A percentile compares a stretch with the other conserved stretches of the same genome.
Conservation (phyloP, 2,113 vertebrate genomes). For the Sitta europaea region DNA sequence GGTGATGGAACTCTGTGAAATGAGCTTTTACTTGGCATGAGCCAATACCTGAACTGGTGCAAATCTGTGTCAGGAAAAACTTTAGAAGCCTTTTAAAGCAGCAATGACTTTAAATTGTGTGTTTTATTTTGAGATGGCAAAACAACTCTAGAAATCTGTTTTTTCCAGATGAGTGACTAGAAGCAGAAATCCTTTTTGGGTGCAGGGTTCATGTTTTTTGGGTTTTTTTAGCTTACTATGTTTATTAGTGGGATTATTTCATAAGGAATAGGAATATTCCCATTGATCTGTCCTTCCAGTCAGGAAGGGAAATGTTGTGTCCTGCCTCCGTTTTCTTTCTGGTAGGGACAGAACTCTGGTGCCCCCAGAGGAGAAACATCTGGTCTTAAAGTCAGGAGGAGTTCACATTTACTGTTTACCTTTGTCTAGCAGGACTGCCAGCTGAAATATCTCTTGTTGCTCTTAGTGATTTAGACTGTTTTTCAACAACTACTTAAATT, state of each 20-base stretch:
- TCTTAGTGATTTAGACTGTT: background rate
- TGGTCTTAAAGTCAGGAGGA: background rate
- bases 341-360: background rate
- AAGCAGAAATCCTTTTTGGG: background rate
- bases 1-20: background rate
- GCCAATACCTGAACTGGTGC: background rate
- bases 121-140: background rate
- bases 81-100: background rate
- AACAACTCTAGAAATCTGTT: background rate
- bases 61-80: background rate
- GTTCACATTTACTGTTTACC: background rate
- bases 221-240: background rate
- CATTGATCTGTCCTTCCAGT: background rate
- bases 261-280: background rate
- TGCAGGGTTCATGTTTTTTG: fast-evolving
- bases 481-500: background rate
- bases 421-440: background rate
- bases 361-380: background rate
- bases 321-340: background rate
- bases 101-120: background rate
- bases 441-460: background rate
- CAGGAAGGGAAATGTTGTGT: background rate
- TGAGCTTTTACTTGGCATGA: fast-evolving
- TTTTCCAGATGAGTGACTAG: background rate
- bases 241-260: background rate